Base-by-base conservation (phyloP, 2,888 invertebrate species). In the Platycheirus rosarum region DNA sequence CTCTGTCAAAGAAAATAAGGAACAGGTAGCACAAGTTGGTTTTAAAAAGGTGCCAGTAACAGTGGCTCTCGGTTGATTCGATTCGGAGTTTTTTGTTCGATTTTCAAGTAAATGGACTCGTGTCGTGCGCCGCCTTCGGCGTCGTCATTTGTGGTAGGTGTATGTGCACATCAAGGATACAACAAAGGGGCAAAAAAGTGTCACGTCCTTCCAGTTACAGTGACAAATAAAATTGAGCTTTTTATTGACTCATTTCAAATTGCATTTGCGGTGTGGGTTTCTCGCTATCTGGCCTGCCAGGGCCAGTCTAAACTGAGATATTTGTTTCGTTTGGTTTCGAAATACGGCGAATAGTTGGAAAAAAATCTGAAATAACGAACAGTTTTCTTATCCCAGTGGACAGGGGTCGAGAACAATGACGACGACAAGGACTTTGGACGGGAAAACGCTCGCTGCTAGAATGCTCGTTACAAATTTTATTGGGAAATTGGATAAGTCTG, bases 211-310 rank as follows among this genome's bases (percentile, higher is more conserved):
- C 73, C 85, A 84, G 84, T 80, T 85, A 85, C 85, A 85, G 85
- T 85, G 85, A 85, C 86, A 86, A 86, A 86, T 86, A 86, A 85
- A 85, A 86, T 85, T 86, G 84, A 85, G 84, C 84, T 85, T 85
- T 86, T 86, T 86, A 86, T 86, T 85, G 86, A 86, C 85, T 85
- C 68, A 79, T 85, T 86, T 85, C 84, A 85, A 86, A 86, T 86
- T 86, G 85, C 85, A 85, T 85, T 86, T 84, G 78, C 57, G 84
- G 85, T 84, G 85, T 68, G 60, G 44, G 57, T 4, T 55, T 20
- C 23, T 6, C 8, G 29, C 29, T 26, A 26, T 26, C 5, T 8
- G 7, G n/a, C n/a, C 29, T 71, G 60, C 71, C 66, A 70, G 84
- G n/a, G n/a, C n/a, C 68, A 71, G 63, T 62, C 77, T 77, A 77